Evolutionary conservation across 2,888 invertebrate genomes (phyloP).

Genomic region (Megalurothrips usitatus): DNA sequence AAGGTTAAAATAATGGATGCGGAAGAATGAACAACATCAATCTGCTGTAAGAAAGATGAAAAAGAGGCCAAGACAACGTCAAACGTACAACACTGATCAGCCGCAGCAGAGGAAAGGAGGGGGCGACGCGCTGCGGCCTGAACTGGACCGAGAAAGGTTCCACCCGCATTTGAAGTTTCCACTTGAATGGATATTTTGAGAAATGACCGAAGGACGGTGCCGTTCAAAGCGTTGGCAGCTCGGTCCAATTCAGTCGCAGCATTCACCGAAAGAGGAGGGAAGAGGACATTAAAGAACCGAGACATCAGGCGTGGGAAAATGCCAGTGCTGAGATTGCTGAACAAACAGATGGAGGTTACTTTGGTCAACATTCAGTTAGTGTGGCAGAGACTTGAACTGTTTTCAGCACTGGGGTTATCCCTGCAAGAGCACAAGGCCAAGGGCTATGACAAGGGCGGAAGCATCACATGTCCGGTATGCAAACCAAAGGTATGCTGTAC

Average conservation of each 20-base stretch:
- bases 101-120: neutral
- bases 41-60: neutral
- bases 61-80: neutral
- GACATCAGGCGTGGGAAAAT: neutral
- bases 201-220: too few relatives aligned
- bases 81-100: neutral
- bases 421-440: slow-evolving; percentile 16
- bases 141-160: neutral
- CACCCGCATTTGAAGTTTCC: neutral
- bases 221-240: neutral
- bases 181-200: neutral
- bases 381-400: neutral
- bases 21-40: neutral
- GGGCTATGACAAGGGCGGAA: neutral
- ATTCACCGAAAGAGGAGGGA: neutral
- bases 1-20: neutral
- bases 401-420: slow-evolving; percentile 13
- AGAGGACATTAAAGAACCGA: neutral
- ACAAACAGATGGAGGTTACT: neutral
- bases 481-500: slow-evolving; percentile 15
- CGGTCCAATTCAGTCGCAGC: neutral
- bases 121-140: neutral
- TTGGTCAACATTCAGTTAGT: neutral
- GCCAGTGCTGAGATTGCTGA: neutral
- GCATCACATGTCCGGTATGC: neutral